Evolutionary conservation across 2,797 vertebrate species (phyloP).

Genomic region (Epinephelus coioides): DNA sequence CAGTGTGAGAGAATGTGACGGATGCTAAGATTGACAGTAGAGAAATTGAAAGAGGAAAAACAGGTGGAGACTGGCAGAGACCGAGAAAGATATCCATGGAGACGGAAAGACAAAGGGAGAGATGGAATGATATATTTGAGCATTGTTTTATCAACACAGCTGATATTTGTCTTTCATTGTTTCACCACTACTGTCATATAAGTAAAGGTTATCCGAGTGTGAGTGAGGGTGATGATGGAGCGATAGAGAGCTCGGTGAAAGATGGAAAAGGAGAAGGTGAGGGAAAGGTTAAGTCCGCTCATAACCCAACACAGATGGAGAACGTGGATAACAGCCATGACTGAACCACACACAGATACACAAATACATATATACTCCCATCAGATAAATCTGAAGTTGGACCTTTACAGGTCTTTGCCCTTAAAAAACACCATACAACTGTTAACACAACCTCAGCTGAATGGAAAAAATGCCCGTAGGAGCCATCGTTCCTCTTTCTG

Average conservation of each 20-base stretch:
- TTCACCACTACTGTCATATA: conserved; percentile 55
- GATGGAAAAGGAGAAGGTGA: conserved; percentile 36
- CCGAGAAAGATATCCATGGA: conserved; percentile 21
- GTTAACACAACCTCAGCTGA: conserved; percentile 17
- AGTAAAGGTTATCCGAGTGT: conserved; percentile 74
- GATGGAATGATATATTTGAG: conserved; percentile 57
- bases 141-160: conserved; percentile 55
- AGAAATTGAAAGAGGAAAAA: conserved; percentile 33
- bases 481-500: neutral
- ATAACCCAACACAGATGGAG: conserved; percentile 50
- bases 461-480: neutral
- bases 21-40: conserved; percentile 47
- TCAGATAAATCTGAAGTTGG: conserved; percentile 9
- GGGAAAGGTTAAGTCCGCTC: conserved; percentile 65
- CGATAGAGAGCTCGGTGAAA: conserved; percentile 47
- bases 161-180: conserved; percentile 75
- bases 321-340: conserved; percentile 35
- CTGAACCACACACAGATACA: conserved; percentile 14
- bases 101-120: conserved; percentile 23
- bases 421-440: conserved; percentile 17
- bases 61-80: conserved; percentile 29
- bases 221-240: conserved; percentile 34
- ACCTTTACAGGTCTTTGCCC: conserved; percentile 27
- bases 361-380: conserved; percentile 17
- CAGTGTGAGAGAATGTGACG: conserved; percentile 50